A percentile compares a stretch with the other conserved stretches of the same genome.
Conservation (phyloP, 30 jellyfish, hydroid and myxozoan species). For the Pseudorhiza aurosa region DNA sequence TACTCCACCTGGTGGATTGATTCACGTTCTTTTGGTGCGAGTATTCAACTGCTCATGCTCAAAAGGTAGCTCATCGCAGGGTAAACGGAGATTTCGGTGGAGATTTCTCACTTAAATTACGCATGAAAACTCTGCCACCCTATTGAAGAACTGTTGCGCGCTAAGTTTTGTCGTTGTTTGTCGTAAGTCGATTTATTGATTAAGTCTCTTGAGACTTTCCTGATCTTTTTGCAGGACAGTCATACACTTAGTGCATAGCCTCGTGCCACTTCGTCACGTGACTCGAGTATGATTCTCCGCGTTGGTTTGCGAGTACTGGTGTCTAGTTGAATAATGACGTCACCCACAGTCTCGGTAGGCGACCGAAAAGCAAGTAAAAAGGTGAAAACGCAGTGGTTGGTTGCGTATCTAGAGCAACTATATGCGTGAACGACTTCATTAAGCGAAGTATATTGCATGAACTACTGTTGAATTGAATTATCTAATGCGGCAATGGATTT, state of each 20-base stretch:
- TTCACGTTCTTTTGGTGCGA: no score
- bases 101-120: background rate
- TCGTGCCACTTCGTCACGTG: conserved; percentile 28
- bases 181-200: background rate
- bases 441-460: no score
- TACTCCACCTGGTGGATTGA: no score
- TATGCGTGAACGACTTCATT: conserved; percentile 42
- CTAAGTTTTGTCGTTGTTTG: conserved; percentile 4
- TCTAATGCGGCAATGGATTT: no score
- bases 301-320: background rate
- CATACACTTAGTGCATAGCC: conserved; percentile 44
- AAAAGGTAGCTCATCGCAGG: conserved; percentile 19
- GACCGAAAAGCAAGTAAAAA: conserved; percentile 37
- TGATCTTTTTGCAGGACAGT: background rate
- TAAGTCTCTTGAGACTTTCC: background rate
- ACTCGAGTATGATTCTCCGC: background rate
- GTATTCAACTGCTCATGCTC: no score
- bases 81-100: conserved; percentile 23
- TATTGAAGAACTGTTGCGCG: conserved; percentile 5
- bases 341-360: conserved; percentile 34
- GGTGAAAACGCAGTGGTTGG: conserved; percentile 55
- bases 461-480: no score
- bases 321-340: conserved; percentile 26
- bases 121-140: conserved; percentile 22
- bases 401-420: conserved; percentile 37